Base-by-base conservation (phyloP, 2,888 invertebrate genomes). In the Brachycybe producta region DNA sequence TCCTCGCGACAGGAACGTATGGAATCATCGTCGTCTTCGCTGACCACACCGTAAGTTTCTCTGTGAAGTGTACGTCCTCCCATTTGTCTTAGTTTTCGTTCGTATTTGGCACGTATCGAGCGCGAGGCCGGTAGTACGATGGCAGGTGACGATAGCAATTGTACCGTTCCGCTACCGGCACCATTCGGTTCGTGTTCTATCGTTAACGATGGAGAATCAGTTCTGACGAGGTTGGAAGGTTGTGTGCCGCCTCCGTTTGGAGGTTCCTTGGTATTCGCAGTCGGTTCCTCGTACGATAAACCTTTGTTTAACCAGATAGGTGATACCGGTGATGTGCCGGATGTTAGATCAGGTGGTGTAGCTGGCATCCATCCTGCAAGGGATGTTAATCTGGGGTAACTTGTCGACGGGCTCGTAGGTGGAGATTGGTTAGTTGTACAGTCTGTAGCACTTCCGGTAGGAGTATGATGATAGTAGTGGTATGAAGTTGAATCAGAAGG, bases 401-500 rank as follows among this genome's bases (percentile, higher is more conserved):
- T n/a, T n/a, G n/a, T n/a, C n/a, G n/a, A n/a, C n/a, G n/a, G n/a
- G n/a, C n/a, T n/a, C n/a, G n/a, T n/a, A n/a, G n/a, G n/a, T n/a
- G n/a, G n/a, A n/a, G n/a, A n/a, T n/a, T n/a, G n/a, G n/a, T n/a
- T n/a, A n/a, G n/a, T n/a, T n/a, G n/a, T n/a, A n/a, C n/a, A n/a
- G n/a, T n/a, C n/a, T n/a, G n/a, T n/a, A n/a, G 2, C 42, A 23
- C 26, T 26, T 15, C 27, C 2, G 40, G 40, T 3, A 5, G 21
- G 19, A n/a, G 40, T 3, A 15, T 23, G 17, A 34, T 24, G 35
- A n/a, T 54, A 56, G 30, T 54, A 55, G 51, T 54, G 53, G 50
- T 53, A 53, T 11, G 52, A 44, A 8, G 50, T 48, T 17, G 52
- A 46, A 32, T 35, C 47, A 42, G 41, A 41, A 11, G 47, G 38